Evolutionary conservation across 2,797 vertebrate species (phyloP), one percentile per base, ranked within the genome.

Genomic region (Silurus aristotelis): DNA sequence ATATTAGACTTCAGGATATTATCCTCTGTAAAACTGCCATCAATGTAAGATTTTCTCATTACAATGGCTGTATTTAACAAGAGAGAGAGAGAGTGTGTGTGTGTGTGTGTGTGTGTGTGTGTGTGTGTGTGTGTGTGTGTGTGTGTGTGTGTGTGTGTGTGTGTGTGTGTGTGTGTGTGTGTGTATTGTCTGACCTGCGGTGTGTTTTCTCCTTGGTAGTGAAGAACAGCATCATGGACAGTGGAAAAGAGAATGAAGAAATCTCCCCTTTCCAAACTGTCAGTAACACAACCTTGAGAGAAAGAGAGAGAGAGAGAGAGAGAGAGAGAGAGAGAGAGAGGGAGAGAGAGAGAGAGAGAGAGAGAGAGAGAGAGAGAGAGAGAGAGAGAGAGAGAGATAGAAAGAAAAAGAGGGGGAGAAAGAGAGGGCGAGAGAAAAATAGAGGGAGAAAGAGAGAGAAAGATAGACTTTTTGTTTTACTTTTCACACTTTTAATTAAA

Each of bases 181-280:
- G 63, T 82, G 71, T 72, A 13, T 72, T 76, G 25, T 20, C 48
- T 89, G 67, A 91, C 91, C 89, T 90, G 66, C 0, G 84, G 46
- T 67, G 17, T 67, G 10, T 48, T 27, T 58, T 25, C 75, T 48
- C 38, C 17, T 83, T 92, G 93, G 83, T 89, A 93, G 92, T 93
- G 75, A 80, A 96, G 90, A 75, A 98, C 95, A 0, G 97, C 97
- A 0, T 97, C 96, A 0, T 98, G 96, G 67, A 99, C 87, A 0
- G 96, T 94, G 79, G 94, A 92, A 89, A 99, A 99, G 85, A 99
- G 92, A 79, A 93, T 95, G 80, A 99, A 97, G 92, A 98, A 98
- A 63, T 95, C 93, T 55, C 96, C 96, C 0, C 87, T 89, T 89
- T 98, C 95, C 77, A 99, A 91, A 92, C 95, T 96, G 31, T 93